These are phyloP conservation scores for Hirtodrosophila alboralis DNA, from an alignment of 2,888 invertebrate species.

Conservation along the genomic window DNA sequence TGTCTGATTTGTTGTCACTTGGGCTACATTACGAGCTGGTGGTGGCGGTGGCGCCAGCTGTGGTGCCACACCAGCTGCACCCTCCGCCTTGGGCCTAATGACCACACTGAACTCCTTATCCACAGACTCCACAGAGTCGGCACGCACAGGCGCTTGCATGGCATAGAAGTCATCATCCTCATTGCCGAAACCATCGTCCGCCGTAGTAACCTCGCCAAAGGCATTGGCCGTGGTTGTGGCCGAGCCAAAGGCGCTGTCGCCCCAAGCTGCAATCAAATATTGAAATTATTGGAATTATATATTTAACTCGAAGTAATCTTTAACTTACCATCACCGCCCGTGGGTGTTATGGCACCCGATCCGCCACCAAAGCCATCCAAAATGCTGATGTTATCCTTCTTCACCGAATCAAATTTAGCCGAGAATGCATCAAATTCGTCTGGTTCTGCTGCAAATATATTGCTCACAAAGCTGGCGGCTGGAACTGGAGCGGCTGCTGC, in stretches of 20 bases:
- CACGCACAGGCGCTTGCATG: conserved; percentile 89
- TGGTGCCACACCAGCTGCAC: conserved; percentile 86
- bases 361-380: conserved; percentile 82
- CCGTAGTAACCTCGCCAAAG: conserved; percentile 79
- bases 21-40: conserved; percentile 59
- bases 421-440: conserved; percentile 95
- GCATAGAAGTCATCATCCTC: conserved; percentile 91
- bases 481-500: conserved; percentile 13
- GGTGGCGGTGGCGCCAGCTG: conserved; percentile 89
- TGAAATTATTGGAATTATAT: background rate
- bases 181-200: conserved; percentile 87
- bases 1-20: background rate
- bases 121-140: conserved; percentile 90
- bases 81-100: conserved; percentile 86
- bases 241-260: conserved; percentile 83
- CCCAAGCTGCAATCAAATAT: conserved; percentile 80
- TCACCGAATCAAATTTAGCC: conserved; percentile 91
- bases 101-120: conserved; percentile 92
- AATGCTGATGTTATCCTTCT: conserved; percentile 83
- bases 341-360: conserved; percentile 82
- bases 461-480: conserved; percentile 72
- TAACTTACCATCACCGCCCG: conserved; percentile 81
- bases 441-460: conserved; percentile 83
- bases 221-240: conserved; percentile 64
- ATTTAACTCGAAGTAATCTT: background rate